These are phyloP conservation scores for Pediacus dermestoides DNA, from an alignment of 2,888 invertebrate species.

Conservation along the genomic window DNA sequence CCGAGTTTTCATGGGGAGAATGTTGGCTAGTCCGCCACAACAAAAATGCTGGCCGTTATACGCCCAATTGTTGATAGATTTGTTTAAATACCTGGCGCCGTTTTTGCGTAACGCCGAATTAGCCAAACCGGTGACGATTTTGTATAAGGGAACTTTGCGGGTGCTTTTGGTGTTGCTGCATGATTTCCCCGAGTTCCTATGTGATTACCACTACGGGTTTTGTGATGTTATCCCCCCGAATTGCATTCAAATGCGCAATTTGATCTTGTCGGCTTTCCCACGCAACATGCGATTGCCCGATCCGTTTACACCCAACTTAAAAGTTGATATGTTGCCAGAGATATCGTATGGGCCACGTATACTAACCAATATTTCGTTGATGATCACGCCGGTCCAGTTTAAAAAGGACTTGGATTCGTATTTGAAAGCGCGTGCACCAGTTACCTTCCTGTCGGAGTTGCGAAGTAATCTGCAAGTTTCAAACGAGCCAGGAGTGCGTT, in stretches of 20 bases:
- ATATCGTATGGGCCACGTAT: slow-evolving; percentile 87
- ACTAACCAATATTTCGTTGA: slow-evolving; percentile 78
- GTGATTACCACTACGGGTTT: slow-evolving; percentile 98
- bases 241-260: slow-evolving; percentile 97
- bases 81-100: slow-evolving; percentile 95
- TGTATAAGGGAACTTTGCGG: slow-evolving; percentile 90
- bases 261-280: slow-evolving; percentile 97
- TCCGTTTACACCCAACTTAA: slow-evolving; percentile 96
- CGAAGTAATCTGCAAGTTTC: slow-evolving; percentile 85
- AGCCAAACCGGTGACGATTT: slow-evolving; percentile 85
- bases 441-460: slow-evolving; percentile 91
- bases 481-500: slow-evolving; percentile 80
- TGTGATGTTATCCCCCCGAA: slow-evolving; percentile 99
- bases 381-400: slow-evolving; percentile 84
- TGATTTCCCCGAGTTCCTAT: slow-evolving; percentile 98
- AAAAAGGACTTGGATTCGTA: slow-evolving; percentile 97
- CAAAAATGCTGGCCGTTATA: slow-evolving; percentile 98
- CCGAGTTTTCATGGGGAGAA: slow-evolving; percentile 89
- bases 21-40: slow-evolving; percentile 85
- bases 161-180: slow-evolving; percentile 93
- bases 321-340: slow-evolving; percentile 87
- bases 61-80: slow-evolving; percentile 89
- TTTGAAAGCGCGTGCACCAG: slow-evolving; percentile 88
- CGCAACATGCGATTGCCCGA: slow-evolving; percentile 97
- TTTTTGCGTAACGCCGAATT: slow-evolving; percentile 96